phyloP scores from a whole-genome alignment of 2,797 vertebrate species.

The Lycodopsis pacificus region DNA sequence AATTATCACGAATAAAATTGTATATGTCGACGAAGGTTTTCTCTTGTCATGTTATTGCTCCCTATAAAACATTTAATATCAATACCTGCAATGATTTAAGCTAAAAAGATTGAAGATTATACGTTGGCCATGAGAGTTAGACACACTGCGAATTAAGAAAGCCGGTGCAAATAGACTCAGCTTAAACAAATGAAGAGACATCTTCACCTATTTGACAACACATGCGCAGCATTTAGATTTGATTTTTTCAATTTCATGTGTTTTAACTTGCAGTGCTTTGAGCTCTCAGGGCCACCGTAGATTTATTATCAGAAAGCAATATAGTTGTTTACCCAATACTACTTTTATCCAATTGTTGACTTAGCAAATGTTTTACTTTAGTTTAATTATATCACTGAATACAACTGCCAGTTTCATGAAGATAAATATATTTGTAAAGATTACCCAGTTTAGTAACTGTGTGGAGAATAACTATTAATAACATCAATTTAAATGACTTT shows the following conservation, averaged over 20 bases:
- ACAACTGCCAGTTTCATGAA: background rate
- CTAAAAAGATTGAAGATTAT: background rate
- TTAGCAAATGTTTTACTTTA: background rate
- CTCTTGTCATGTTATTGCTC: background rate
- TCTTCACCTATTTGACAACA: background rate
- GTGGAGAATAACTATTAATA: background rate
- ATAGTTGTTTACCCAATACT: background rate
- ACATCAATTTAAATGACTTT: background rate
- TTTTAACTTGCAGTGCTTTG: background rate
- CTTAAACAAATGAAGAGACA: background rate
- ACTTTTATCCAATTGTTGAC: conserved; percentile 4
- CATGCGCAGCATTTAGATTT: background rate
- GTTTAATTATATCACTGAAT: background rate
- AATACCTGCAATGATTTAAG: background rate
- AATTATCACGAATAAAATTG: conserved; percentile 67
- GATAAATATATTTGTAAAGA: background rate
- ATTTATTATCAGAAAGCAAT: background rate
- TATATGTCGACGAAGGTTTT: conserved; percentile 30
- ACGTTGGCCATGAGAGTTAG: background rate
- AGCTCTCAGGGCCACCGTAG: background rate
- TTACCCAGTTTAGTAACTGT: background rate
- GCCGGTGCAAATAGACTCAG: background rate
- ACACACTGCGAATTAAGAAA: background rate
- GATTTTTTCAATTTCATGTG: no score
- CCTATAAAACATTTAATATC: background rate